These are phyloP conservation scores for Macrochelys suwanniensis DNA, from an alignment of 2,797 vertebrate species.

Conservation along the genomic window DNA sequence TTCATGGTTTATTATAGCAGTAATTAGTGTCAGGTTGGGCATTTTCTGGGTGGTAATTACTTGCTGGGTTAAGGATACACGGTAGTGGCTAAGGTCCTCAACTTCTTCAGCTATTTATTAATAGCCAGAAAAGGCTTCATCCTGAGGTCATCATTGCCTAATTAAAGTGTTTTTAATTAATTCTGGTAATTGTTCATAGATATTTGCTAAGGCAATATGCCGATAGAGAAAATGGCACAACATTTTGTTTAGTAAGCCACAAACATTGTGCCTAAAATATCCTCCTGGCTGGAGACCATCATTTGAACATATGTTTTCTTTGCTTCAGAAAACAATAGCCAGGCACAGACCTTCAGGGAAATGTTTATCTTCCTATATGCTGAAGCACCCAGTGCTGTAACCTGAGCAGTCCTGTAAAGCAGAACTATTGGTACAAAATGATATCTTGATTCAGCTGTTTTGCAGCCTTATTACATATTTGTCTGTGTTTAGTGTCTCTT, in stretches of 20 bases:
- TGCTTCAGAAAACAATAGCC: background rate
- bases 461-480: background rate
- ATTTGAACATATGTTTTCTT: accelerated
- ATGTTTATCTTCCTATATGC: background rate
- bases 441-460: constrained; percentile 71
- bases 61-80: background rate
- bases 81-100: background rate
- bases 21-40: background rate
- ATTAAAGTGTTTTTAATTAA: background rate
- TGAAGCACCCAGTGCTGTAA: background rate
- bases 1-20: background rate
- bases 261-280: background rate
- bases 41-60: background rate
- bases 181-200: background rate
- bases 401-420: accelerated
- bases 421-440: background rate
- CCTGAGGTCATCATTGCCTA: background rate
- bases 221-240: background rate
- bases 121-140: background rate
- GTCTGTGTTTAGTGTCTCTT: background rate
- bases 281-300: background rate
- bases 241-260: background rate
- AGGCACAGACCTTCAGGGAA: accelerated
- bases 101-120: background rate
- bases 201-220: background rate